Conservation (phyloP, 2,888 invertebrate genomes). For the Parascotia fuliginaria region DNA sequence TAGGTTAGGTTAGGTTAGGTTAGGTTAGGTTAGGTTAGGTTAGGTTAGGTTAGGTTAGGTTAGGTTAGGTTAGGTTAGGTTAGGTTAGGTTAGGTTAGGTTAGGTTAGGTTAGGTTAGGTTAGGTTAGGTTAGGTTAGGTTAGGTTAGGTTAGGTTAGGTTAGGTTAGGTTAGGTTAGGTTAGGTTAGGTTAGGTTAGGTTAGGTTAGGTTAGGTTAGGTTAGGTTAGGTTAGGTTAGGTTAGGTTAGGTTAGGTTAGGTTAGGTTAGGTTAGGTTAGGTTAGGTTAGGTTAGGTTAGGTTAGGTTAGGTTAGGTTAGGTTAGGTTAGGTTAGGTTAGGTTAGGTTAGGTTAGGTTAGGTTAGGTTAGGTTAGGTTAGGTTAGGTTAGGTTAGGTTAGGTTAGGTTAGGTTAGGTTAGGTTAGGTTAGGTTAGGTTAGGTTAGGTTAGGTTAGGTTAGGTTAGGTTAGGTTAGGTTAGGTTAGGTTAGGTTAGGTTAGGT, state of each 20-base stretch:
- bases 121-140: slow-evolving; percentile 24
- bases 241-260: slow-evolving; percentile 18
- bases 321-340: slow-evolving; percentile 25
- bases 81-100: slow-evolving; percentile 25
- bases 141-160: slow-evolving; percentile 22
- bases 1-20: slow-evolving; percentile 24
- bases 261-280: slow-evolving; percentile 18
- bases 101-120: slow-evolving; percentile 25
- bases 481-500: slow-evolving; percentile 16
- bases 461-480: slow-evolving; percentile 9
- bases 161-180: slow-evolving; percentile 19
- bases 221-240: slow-evolving; percentile 18
- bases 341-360: slow-evolving; percentile 24
- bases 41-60: slow-evolving; percentile 24
- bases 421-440: slow-evolving; percentile 5
- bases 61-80: slow-evolving; percentile 25
- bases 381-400: slow-evolving; percentile 24
- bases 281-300: slow-evolving; percentile 21
- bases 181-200: slow-evolving; percentile 20
- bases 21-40: slow-evolving; percentile 23
- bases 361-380: slow-evolving; percentile 25
- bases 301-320: slow-evolving; percentile 24
- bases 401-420: slow-evolving; percentile 14
- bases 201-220: slow-evolving; percentile 18
- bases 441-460: slow-evolving; percentile 13